Base-by-base conservation (phyloP, 2,888 invertebrate genomes). In the Deladenus siricidicola region DNA sequence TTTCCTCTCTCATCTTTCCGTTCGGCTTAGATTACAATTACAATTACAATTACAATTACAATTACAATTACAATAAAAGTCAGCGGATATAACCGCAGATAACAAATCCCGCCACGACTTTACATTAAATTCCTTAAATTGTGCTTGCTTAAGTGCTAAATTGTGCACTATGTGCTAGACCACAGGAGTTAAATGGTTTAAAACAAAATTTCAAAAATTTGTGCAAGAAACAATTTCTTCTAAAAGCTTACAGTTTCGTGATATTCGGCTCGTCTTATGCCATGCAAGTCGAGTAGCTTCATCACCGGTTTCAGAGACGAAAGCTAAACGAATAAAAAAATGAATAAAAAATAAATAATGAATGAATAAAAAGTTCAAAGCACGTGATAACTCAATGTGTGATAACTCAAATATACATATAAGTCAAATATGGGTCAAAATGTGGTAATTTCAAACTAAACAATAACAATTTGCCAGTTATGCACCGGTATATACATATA, bases 281-380 rank as follows among this genome's bases (percentile, higher is more conserved):
- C 90, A 79, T 94, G 94, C 24, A 96, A 84, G 81, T 98, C 96
- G 10, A 98, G 83, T 19, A 98, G 82, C 0, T 94, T 94, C 63
- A 96, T 80, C 88, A 94, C 94, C 19, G 94, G 92, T 52, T 90
- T 84, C 52, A 96, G 81, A 0, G 94, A 93, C 1, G 93, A 92
- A 50, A 94, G 81, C 58, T 69, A 26, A 29, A 65, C 78, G 66
- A 49, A 8, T 23, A n/a, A 19, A 28, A 34, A 39, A 6, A 17
- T 24, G 24, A 2, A 24, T 45, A 1, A 10, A 10, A 24, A 24
- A 24, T 45, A 45, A 23, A 42, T 42, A n/a, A 42, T 45, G 17
- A 45, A 45, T 24, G 24, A 6, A n/a, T 14, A 42, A 42, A 42
- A 42, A 42, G 42, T 42, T 42, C 10, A 42, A 42, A 10, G n/a